A percentile compares a stretch with the other conserved stretches of the same genome.
phyloP scores from a whole-genome alignment of 2,113 vertebrate species.

The Todiramphus saurophagus region DNA sequence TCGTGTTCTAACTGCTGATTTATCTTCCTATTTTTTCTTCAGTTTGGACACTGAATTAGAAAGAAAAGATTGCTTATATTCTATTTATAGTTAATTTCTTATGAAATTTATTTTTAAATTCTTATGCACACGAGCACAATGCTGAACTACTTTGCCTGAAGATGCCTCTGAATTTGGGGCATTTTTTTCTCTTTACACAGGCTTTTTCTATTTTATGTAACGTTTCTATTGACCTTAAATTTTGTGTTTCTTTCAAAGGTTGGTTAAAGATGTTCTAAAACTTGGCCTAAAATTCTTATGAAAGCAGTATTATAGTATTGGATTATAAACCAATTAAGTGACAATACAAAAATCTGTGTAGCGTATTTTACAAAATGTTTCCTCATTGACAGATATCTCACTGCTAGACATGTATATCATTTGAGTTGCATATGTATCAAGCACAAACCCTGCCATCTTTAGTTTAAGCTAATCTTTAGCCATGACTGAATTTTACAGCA shows the following conservation, averaged over 20 bases:
- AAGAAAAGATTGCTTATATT: background rate
- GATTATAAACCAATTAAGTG: background rate
- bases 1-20: background rate
- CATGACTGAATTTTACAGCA: background rate
- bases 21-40: background rate
- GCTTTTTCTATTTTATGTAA: background rate
- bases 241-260: background rate
- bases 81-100: background rate
- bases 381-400: background rate
- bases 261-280: background rate
- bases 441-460: background rate
- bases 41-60: background rate
- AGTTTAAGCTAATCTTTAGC: background rate
- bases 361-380: background rate
- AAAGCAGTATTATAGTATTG: background rate
- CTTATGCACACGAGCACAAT: background rate
- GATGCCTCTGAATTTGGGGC: background rate
- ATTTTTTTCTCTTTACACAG: background rate
- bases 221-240: background rate
- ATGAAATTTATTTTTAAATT: background rate
- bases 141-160: background rate
- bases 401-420: background rate
- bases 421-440: background rate
- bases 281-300: background rate
- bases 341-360: background rate